phyloP scores from a whole-genome alignment of 2,888 invertebrate species.

The Drosophila pullipes region DNA sequence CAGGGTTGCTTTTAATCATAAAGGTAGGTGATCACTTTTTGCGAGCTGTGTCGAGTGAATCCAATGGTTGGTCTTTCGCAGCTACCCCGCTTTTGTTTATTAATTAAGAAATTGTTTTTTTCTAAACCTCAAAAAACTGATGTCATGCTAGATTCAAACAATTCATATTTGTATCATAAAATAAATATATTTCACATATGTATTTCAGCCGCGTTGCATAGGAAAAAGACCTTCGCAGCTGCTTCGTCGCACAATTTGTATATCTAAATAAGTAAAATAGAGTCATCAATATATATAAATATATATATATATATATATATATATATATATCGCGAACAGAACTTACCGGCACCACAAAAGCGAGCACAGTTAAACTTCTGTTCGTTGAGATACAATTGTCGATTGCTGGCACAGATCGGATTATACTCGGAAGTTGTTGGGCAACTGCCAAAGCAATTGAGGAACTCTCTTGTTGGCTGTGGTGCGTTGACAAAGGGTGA shows the following conservation, averaged over 20 bases:
- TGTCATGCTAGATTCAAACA: constrained; percentile 11
- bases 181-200: constrained; percentile 12
- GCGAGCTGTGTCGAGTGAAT: background rate
- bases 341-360: constrained; percentile 83
- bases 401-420: constrained; percentile 84
- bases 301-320: background rate
- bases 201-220: constrained; percentile 77
- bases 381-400: constrained; percentile 79
- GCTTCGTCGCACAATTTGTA: constrained; percentile 81
- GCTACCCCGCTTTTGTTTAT: background rate
- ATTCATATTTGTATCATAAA: constrained; percentile 15
- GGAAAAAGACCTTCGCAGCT: constrained; percentile 81
- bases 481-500: constrained; percentile 62
- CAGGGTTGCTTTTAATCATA: background rate
- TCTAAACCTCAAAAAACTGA: constrained; percentile 9
- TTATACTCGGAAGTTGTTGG: constrained; percentile 84
- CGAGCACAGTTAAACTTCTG: constrained; percentile 83
- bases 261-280: constrained; percentile 65
- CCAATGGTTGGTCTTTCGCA: no score
- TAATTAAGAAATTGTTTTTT: background rate
- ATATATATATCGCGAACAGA: background rate
- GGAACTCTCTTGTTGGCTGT: constrained; percentile 65
- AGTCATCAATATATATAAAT: constrained; percentile 12
- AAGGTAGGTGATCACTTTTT: no score
- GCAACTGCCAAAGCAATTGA: constrained; percentile 79